phyloP scores from a whole-genome alignment of 2,113 vertebrate species.

The Stegastes partitus region DNA sequence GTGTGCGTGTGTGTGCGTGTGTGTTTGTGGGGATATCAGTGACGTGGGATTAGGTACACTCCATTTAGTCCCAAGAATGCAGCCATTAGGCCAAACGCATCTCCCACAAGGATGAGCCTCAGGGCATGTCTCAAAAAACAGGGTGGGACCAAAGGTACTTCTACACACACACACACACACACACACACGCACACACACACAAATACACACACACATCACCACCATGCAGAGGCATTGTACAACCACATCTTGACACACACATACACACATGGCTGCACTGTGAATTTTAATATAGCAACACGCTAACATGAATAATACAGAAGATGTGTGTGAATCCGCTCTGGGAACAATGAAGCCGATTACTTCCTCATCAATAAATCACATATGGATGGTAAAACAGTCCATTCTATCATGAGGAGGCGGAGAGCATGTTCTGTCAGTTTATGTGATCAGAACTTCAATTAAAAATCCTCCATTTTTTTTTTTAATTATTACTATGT shows the following conservation, averaged over 20 bases:
- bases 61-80: slow-evolving; percentile 80
- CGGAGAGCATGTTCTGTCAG: background rate
- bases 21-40: slow-evolving; percentile 58
- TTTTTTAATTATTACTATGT: background rate
- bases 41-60: slow-evolving; percentile 75
- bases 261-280: background rate
- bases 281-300: slow-evolving; percentile 28
- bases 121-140: slow-evolving; percentile 45
- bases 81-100: slow-evolving; percentile 61
- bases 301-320: slow-evolving; percentile 61
- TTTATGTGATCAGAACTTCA: background rate
- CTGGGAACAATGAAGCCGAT: slow-evolving; percentile 11
- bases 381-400: slow-evolving; percentile 18
- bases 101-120: slow-evolving; percentile 57
- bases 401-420: background rate
- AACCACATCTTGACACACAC: background rate
- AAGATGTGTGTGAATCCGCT: slow-evolving; percentile 32
- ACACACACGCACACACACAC: background rate
- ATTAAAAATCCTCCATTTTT: background rate
- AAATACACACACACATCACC: slow-evolving; percentile 10
- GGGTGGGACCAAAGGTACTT: background rate
- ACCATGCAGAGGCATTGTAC: background rate
- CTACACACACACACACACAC: slow-evolving; percentile 3
- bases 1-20: slow-evolving; percentile 27
- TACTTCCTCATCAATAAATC: slow-evolving; percentile 67